Evolutionary conservation across 2,113 vertebrate species (phyloP).

Genomic region (Spizaetus ornatus): DNA sequence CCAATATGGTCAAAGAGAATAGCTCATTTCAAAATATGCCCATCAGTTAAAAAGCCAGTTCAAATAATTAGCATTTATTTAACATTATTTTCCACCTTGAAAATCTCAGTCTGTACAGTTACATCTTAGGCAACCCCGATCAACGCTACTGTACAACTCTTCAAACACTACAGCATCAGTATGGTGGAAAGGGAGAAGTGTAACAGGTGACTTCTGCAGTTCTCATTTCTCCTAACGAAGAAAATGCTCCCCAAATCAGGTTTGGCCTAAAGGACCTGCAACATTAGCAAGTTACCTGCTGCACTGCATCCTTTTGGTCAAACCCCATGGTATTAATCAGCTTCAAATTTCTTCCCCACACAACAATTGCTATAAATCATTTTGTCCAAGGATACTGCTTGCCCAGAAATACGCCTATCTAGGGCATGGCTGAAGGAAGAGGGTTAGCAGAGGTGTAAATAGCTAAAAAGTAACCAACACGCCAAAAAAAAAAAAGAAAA

Average conservation of each 20-base stretch:
- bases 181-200: not conserved
- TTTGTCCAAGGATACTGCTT: fast-evolving
- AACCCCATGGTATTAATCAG: not conserved
- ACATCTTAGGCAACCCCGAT: not conserved
- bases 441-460: not conserved
- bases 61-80: not conserved
- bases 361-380: not conserved
- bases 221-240: not conserved
- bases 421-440: not conserved
- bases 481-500: fast-evolving
- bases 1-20: not conserved
- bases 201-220: not conserved
- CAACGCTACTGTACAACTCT: not conserved
- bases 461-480: not conserved
- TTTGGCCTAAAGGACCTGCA: not conserved
- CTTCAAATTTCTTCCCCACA: fast-evolving
- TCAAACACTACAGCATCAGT: not conserved
- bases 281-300: not conserved
- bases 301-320: not conserved
- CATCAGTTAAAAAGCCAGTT: not conserved
- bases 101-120: not conserved
- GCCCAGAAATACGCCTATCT: fast-evolving
- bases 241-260: not conserved
- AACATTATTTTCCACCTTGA: constrained; percentile 30
- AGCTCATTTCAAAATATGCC: not conserved